Percentiles rank a stretch among this genome's conserved stretches.
phyloP scores from a whole-genome alignment of 2,113 vertebrate genomes.

The Pygoscelis adeliae region DNA sequence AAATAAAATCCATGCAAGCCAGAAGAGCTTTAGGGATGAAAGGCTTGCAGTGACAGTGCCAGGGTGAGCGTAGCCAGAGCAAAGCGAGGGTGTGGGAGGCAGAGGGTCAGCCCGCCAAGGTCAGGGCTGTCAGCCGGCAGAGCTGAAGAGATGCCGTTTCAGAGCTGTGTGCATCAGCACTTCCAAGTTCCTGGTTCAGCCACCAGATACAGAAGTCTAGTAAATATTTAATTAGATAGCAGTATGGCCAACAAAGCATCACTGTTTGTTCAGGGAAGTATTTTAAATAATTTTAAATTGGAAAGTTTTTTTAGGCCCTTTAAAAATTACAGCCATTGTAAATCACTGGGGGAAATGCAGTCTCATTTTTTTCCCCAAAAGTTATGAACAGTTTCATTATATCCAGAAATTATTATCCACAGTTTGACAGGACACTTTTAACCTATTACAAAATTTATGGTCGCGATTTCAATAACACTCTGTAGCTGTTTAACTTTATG shows the following conservation, averaged over 20 bases:
- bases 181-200: background rate
- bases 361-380: fast-evolving
- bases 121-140: background rate
- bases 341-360: background rate
- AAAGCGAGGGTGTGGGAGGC: background rate
- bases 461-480: background rate
- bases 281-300: background rate
- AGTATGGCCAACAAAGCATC: background rate
- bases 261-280: background rate
- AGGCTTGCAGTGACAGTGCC: background rate
- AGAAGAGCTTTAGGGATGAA: background rate
- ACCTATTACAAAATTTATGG: background rate
- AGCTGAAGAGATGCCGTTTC: fast-evolving
- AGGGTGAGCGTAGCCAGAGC: background rate
- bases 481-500: background rate
- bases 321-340: background rate
- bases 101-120: background rate
- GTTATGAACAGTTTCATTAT: background rate
- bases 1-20: background rate
- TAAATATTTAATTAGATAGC: background rate
- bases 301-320: background rate
- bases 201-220: background rate
- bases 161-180: background rate
- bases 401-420: background rate
- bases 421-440: background rate